Conservation (phyloP, 1,140 invertebrate genomes). For the Brachionus sp. region DNA sequence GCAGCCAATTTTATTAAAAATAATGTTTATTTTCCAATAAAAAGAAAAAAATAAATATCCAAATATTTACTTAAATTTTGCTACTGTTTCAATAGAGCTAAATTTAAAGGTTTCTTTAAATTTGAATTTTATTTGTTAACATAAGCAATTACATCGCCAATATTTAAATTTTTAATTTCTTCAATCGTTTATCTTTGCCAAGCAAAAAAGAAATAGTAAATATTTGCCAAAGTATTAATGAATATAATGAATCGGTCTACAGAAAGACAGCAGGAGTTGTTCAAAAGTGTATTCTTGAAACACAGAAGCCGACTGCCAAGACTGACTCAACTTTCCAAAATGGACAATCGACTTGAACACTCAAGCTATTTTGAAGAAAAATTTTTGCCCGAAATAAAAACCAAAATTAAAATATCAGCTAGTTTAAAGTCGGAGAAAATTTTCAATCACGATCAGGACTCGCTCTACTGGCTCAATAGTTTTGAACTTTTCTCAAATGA, state of each 20-base stretch:
- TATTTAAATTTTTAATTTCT: neutral
- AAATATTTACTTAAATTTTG: neutral
- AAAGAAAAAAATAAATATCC: slow-evolving; percentile 4
- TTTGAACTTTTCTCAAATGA: neutral
- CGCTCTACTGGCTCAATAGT: neutral
- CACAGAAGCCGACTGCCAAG: neutral
- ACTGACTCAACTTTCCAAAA: neutral
- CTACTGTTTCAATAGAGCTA: neutral
- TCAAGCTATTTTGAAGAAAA: neutral
- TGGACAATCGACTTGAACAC: neutral
- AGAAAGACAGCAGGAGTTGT: neutral
- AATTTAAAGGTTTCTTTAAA: neutral
- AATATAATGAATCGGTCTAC: neutral
- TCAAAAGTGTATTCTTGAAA: neutral
- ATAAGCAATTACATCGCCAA: neutral
- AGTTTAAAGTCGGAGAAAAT: neutral
- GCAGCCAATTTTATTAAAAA: neutral
- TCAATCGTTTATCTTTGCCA: neutral
- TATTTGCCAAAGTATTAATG: neutral
- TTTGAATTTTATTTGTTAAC: slow-evolving; percentile 5
- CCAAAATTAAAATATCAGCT: neutral
- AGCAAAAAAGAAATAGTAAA: neutral
- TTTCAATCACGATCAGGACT: neutral
- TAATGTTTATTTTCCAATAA: slow-evolving; percentile 23
- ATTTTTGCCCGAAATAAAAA: neutral